Evolutionary conservation across 2,888 invertebrate genomes (phyloP).

Genomic region (Chymomyza caudatula): DNA sequence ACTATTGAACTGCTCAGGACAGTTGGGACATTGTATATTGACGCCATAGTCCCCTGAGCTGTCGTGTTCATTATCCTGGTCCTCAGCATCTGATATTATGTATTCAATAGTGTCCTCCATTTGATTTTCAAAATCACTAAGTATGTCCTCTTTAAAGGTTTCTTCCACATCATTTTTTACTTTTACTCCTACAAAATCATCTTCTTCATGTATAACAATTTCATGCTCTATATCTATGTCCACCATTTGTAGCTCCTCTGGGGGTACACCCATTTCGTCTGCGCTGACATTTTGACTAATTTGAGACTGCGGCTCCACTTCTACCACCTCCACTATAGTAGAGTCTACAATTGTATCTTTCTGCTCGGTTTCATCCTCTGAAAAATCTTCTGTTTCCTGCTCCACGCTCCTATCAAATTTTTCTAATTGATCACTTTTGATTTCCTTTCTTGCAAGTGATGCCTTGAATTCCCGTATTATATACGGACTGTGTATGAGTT

Average conservation of each 20-base stretch:
- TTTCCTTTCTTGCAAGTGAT: slow-evolving; percentile 26
- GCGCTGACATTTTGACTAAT: slow-evolving; percentile 8
- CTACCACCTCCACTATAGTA: slow-evolving; percentile 17
- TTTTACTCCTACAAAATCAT: slow-evolving; percentile 24
- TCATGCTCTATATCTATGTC: slow-evolving; percentile 60
- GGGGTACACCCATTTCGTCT: slow-evolving; percentile 10
- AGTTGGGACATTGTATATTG: slow-evolving; percentile 58
- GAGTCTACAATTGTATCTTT: slow-evolving; percentile 14
- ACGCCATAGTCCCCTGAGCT: slow-evolving; percentile 55
- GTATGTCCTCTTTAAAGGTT: slow-evolving; percentile 37
- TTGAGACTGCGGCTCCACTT: slow-evolving; percentile 21
- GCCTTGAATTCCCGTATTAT: slow-evolving; percentile 45
- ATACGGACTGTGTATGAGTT: slow-evolving; percentile 55
- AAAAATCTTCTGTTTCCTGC: slow-evolving; percentile 23
- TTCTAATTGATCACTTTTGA: slow-evolving; percentile 23
- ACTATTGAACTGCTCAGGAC: slow-evolving; percentile 50
- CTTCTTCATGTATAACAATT: slow-evolving; percentile 57
- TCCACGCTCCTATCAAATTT: slow-evolving; percentile 33
- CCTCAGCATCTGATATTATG: slow-evolving; percentile 52
- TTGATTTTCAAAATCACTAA: slow-evolving; percentile 59
- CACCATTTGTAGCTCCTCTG: slow-evolving; percentile 40
- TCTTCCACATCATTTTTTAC: slow-evolving; percentile 11
- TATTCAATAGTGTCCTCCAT: slow-evolving; percentile 57
- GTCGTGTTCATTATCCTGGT: slow-evolving; percentile 40
- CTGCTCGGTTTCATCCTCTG: slow-evolving; percentile 17